Evolutionary conservation across 2,888 invertebrate species (phyloP).

Genomic region (Hypomecis punctinalis): DNA sequence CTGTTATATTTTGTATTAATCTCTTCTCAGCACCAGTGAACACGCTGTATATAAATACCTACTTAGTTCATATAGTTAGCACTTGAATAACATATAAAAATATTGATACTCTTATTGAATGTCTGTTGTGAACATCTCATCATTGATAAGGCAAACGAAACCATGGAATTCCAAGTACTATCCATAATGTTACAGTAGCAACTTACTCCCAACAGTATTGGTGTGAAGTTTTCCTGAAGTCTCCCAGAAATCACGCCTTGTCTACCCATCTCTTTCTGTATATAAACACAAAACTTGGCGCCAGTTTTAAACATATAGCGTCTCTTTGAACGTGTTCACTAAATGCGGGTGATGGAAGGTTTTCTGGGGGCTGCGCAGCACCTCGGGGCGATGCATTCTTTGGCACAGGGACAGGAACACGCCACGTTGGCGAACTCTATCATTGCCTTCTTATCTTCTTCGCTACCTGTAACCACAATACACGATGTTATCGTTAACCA

Average conservation of each 20-base stretch:
- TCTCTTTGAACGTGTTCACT: background rate
- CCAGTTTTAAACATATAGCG: background rate
- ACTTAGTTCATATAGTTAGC: background rate
- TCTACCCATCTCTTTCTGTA: too few species aligned
- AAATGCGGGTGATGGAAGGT: conserved; percentile 69
- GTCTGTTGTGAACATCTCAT: background rate
- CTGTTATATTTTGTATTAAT: conserved; percentile 10
- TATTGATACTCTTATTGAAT: background rate
- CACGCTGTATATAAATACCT: too few species aligned
- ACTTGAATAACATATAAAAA: too few species aligned
- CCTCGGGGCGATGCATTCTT: conserved; percentile 75
- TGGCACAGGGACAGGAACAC: conserved; percentile 74
- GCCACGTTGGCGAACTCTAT: conserved; percentile 73
- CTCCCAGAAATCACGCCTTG: background rate
- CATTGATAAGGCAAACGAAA: background rate
- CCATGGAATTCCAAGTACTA: background rate
- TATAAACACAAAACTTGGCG: background rate
- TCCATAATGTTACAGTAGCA: background rate
- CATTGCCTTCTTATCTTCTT: conserved; percentile 71
- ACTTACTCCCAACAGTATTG: background rate
- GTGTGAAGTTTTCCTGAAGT: too few species aligned
- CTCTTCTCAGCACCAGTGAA: background rate
- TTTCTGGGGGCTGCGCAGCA: conserved; percentile 68
- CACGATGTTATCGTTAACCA: too few species aligned
- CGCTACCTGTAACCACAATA: conserved; percentile 58